Evolutionary conservation across 2,797 vertebrate genomes (phyloP).

Genomic region (Anabas testudineus): DNA sequence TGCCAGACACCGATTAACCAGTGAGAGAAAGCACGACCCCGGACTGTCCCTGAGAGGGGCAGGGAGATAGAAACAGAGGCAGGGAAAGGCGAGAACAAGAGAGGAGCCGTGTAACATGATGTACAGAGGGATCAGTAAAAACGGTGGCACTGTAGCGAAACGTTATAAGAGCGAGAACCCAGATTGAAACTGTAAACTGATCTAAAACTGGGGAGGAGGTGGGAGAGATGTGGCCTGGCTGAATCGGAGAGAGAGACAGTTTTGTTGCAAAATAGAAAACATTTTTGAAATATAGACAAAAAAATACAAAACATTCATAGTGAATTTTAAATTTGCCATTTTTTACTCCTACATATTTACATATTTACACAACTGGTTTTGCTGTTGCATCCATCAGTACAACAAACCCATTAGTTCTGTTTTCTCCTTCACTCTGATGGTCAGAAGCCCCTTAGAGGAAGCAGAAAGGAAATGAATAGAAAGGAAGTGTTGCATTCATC

Average conservation of each 20-base stretch:
- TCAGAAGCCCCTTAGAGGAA: conserved; percentile 24
- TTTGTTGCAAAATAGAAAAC: conserved; percentile 11
- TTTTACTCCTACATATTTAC: background rate
- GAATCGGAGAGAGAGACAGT: conserved; percentile 18
- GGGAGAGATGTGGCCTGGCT: conserved; percentile 27
- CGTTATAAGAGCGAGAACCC: conserved; percentile 47
- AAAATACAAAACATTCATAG: background rate
- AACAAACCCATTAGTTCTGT: conserved; percentile 16
- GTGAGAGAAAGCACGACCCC: conserved; percentile 69
- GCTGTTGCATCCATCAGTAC: conserved; percentile 3
- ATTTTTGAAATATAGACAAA: background rate
- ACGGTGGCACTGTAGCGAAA: conserved; percentile 41
- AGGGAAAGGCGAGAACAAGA: conserved; percentile 52
- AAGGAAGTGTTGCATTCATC: conserved; percentile 56
- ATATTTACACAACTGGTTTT: background rate
- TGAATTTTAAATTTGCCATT: background rate
- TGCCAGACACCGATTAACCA: conserved; percentile 78
- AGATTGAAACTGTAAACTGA: conserved; percentile 61
- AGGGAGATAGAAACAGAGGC: conserved; percentile 33
- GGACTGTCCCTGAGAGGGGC: conserved; percentile 58
- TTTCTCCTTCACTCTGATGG: conserved; percentile 19
- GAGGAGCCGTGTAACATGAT: conserved; percentile 46
- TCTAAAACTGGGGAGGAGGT: conserved; percentile 39
- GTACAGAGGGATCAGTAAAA: conserved; percentile 58
- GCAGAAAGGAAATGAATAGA: conserved; percentile 44